Base-by-base conservation (phyloP, 2,797 vertebrate species). In the Lemur catta region DNA sequence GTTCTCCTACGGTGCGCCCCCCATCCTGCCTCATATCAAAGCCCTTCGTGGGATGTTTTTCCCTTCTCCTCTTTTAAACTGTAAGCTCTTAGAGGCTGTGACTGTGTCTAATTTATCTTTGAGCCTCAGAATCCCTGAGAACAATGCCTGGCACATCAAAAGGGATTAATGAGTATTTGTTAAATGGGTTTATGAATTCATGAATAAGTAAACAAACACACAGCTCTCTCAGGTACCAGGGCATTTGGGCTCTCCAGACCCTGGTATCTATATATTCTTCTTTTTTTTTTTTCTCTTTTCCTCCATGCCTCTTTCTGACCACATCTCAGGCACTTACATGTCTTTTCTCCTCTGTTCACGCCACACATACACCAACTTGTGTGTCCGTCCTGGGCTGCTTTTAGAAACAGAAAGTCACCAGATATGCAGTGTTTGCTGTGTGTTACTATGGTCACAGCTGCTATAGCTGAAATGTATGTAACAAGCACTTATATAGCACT, bases 41-140 rank as follows among this genome's bases (percentile, higher is more conserved):
- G 55, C 33, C 84, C 26, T 93, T 79, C 0, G 2, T 26, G 10
- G 65, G 35, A 30, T 1, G 33, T 33, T 43, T 91, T 61, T 2
- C 33, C 20, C 41, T 50, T 61, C 46, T 57, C 52, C 48, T 72
- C 30, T 80, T 76, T 93, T 50, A 43, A 78, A 50, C 26, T 55
- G 6, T 38, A 67, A 80, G 48, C 41, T 80, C 61, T 87, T 50
- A 52, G 82, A 80, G 52, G 48, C 76, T 41, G 10, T 80, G 80
- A 52, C 76, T 91, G 8, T 88, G 79, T 84, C 82, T 89, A 7
- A 86, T 91, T 97, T 93, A 63, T 92, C 89, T 78, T 69, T 57
- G 84, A 93, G 67, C 48, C 43, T 86, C 84, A 82, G 84, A 81
- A 65, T 84, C 63, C 78, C n/a, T 12, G 74, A 89, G 76, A 85